Evolutionary conservation across 2,888 invertebrate species (phyloP).

Genomic region (Tigriopus californicus): DNA sequence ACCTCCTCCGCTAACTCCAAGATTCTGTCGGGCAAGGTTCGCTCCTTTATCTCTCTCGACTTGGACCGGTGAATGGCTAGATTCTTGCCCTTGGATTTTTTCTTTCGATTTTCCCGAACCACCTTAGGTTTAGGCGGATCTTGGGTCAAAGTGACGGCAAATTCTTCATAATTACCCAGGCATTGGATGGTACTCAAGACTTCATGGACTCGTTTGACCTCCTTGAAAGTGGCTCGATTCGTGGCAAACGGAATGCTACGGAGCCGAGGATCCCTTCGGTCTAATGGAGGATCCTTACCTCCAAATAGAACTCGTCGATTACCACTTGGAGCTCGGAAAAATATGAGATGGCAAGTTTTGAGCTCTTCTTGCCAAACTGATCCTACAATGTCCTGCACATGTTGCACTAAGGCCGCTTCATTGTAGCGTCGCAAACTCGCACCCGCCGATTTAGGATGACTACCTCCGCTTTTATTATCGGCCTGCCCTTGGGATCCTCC

Average conservation of each 20-base stretch:
- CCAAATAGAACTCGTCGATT: slow-evolving; percentile 53
- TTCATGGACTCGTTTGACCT: slow-evolving; percentile 52
- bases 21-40: not conserved
- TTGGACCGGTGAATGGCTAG: not conserved
- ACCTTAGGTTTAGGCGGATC: not conserved
- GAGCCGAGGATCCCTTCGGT: slow-evolving; percentile 41
- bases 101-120: not conserved
- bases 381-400: slow-evolving; percentile 48
- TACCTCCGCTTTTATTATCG: slow-evolving; percentile 40
- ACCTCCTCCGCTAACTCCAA: not conserved
- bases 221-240: slow-evolving; percentile 55
- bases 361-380: slow-evolving; percentile 45
- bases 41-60: not conserved
- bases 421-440: slow-evolving; percentile 59
- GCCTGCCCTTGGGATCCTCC: slow-evolving; percentile 51
- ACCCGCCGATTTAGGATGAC: slow-evolving; percentile 53
- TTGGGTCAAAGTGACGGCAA: not conserved
- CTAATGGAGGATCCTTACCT: slow-evolving; percentile 47
- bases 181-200: slow-evolving; percentile 44
- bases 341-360: slow-evolving; percentile 44
- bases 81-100: not conserved
- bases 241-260: slow-evolving; percentile 62
- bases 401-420: slow-evolving; percentile 50
- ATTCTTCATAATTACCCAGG: slow-evolving; percentile 35
- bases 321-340: slow-evolving; percentile 55